Conservation (phyloP, 2,797 vertebrate genomes). For the Champsocephalus gunnari region DNA sequence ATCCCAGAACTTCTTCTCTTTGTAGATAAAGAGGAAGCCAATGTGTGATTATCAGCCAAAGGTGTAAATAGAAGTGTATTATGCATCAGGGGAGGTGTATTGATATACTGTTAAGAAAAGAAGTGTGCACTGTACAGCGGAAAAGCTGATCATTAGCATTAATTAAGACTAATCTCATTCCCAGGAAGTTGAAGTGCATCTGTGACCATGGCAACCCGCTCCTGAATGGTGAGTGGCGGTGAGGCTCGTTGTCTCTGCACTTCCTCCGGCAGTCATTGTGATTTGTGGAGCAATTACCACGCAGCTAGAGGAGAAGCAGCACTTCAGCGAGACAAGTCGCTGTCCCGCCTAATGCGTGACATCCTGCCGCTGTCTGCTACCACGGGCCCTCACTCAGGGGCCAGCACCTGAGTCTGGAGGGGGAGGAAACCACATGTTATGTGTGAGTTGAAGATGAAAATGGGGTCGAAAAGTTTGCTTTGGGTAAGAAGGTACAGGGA, state of each 20-base stretch:
- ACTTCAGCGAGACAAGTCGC: slow-evolving; percentile 55
- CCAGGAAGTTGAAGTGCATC: slow-evolving; percentile 64
- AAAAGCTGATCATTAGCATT: slow-evolving; percentile 48
- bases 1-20: background rate
- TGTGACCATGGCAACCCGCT: slow-evolving; percentile 75
- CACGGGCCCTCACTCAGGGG: background rate
- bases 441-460: slow-evolving; percentile 15
- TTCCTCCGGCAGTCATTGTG: slow-evolving; percentile 65
- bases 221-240: slow-evolving; percentile 40
- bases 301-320: slow-evolving; percentile 62
- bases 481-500: background rate
- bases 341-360: slow-evolving; percentile 59
- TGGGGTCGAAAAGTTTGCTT: slow-evolving; percentile 15
- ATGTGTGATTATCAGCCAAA: background rate
- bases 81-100: background rate
- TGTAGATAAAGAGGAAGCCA: background rate
- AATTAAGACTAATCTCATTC: slow-evolving; percentile 71
- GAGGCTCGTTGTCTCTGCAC: slow-evolving; percentile 41
- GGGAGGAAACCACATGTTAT: slow-evolving; percentile 24
- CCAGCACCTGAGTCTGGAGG: slow-evolving; percentile 14
- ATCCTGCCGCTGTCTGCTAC: slow-evolving; percentile 39
- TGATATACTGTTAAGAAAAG: background rate
- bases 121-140: background rate
- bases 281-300: slow-evolving; percentile 78
- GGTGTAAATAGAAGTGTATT: background rate